Evolutionary conservation across 2,888 invertebrate species (phyloP), one percentile per base, ranked within the genome.

Genomic region (Hirtodrosophila cameraria): DNA sequence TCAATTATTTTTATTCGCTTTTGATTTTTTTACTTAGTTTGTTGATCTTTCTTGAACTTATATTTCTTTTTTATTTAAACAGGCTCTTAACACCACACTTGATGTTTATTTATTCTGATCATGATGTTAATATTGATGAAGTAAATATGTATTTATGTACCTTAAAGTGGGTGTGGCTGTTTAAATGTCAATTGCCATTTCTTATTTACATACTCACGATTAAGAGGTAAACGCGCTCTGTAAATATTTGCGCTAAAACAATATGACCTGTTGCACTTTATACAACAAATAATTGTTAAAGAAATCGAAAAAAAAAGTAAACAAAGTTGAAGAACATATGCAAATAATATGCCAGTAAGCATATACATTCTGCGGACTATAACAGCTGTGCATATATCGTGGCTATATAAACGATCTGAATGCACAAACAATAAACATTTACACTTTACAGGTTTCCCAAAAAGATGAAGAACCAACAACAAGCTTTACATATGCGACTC

Each of bases 181-280:
- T 46, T 70, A 46, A 53, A 63, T 83, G 80, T 83, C 77, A 77
- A 77, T 77, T 84, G 53, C 77, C 77, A 81, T 55, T 48, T 57
- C n/a, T 63, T 41, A 48, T 52, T 39, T 35, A 49, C 52, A 54
- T 70, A 65, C 54, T 36, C 25, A 31, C 18, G 50, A 20, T 38
- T 55, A 35, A 52, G 50, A 67, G 79, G 75, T 79, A 60, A 85
- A 84, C 46, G 87, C 66, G 87, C 85, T 57, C 42, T 53, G 79
- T 72, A 63, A 78, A 86, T 82, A 82, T 86, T 84, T 87, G 74
- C 72, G 61, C 58, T 46, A 50, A 48, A 63, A 48, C 46, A 66
- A 62, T 45, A 74, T 87, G 68, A 83, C 84, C 86, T 84, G 78
- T 81, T 86, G 84, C 81, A 83, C 86, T 83, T 74, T 77, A 46